phyloP scores from a whole-genome alignment of 2,888 invertebrate genomes.

The Dynastes tityus region DNA sequence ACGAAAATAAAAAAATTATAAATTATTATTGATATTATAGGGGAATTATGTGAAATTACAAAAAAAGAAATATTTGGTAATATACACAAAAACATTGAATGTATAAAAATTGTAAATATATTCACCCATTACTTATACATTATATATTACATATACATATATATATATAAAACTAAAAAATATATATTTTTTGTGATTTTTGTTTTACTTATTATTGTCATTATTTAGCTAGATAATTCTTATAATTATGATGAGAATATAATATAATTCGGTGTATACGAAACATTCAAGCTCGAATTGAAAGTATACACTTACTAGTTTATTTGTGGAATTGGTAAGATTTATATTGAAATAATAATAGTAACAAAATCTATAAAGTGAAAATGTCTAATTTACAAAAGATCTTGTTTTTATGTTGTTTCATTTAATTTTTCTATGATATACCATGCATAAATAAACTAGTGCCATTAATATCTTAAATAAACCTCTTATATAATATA shows the following conservation, averaged over 20 bases:
- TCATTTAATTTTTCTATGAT: too few relatives aligned
- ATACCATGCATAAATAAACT: too few relatives aligned
- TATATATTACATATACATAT: slow-evolving; percentile 7
- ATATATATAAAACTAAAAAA: slow-evolving; percentile 23
- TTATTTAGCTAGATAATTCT: slow-evolving; percentile 24
- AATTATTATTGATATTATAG: slow-evolving; percentile 34
- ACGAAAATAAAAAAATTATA: background rate
- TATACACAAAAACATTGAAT: slow-evolving; percentile 24
- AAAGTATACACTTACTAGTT: background rate
- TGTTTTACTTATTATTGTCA: slow-evolving; percentile 45
- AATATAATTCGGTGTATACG: slow-evolving; percentile 5
- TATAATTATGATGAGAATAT: background rate
- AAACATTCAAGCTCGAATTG: background rate
- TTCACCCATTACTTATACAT: slow-evolving; percentile 48
- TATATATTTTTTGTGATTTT: slow-evolving; percentile 48
- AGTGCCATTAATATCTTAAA: too few relatives aligned
- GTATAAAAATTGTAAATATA: slow-evolving; percentile 48
- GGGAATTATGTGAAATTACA: slow-evolving; percentile 33
- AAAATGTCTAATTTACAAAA: too few relatives aligned
- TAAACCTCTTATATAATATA: too few relatives aligned
- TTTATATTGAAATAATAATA: background rate
- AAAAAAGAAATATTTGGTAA: slow-evolving; percentile 31
- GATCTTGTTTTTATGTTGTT: too few relatives aligned
- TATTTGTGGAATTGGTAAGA: background rate
- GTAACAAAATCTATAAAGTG: too few relatives aligned